Percentiles rank a stretch among this genome's conserved stretches.
Evolutionary conservation across 1,140 invertebrate species (phyloP).

Genomic region (Neodiprion virginianus): DNA sequence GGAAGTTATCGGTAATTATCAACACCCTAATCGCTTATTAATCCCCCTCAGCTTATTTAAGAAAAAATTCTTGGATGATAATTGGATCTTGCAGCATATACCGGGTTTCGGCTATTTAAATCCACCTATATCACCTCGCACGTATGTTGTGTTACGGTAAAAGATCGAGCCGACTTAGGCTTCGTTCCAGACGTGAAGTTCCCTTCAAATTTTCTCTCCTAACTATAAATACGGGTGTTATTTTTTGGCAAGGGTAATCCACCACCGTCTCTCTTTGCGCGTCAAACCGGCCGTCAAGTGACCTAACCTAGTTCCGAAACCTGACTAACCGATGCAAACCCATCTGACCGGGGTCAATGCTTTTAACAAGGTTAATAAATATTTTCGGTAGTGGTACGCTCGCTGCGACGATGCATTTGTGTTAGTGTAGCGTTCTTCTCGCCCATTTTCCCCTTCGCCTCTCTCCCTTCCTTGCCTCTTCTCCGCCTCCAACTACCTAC

Average conservation of each 20-base stretch:
- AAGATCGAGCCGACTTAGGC: too few relatives aligned
- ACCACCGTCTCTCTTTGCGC: constrained; percentile 13
- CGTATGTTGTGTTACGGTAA: constrained; percentile 11
- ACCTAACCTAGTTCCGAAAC: constrained; percentile 25
- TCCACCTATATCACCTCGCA: not conserved
- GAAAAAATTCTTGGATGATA: too few relatives aligned
- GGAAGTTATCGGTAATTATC: constrained; percentile 88
- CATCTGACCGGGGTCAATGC: constrained; percentile 7
- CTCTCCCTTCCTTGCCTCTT: not conserved
- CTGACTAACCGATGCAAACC: constrained; percentile 1
- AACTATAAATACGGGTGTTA: constrained; percentile 1
- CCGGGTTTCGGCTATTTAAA: not conserved
- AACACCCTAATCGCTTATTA: constrained; percentile 31
- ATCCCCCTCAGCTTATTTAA: too few relatives aligned
- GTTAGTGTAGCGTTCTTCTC: not conserved
- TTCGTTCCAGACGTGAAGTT: too few relatives aligned
- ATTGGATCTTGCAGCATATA: too few relatives aligned
- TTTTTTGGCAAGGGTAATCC: not conserved
- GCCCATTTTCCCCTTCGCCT: not conserved
- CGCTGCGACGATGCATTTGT: not conserved
- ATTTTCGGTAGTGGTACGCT: not conserved
- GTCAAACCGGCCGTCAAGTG: constrained; percentile 23
- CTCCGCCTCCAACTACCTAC: not conserved
- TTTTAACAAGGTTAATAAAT: constrained; percentile 10
- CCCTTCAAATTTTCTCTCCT: not conserved